A percentile compares a stretch with the other conserved stretches of the same genome.
phyloP scores from a whole-genome alignment of 2,888 invertebrate species.

The Gonocerus acuteangulatus region DNA sequence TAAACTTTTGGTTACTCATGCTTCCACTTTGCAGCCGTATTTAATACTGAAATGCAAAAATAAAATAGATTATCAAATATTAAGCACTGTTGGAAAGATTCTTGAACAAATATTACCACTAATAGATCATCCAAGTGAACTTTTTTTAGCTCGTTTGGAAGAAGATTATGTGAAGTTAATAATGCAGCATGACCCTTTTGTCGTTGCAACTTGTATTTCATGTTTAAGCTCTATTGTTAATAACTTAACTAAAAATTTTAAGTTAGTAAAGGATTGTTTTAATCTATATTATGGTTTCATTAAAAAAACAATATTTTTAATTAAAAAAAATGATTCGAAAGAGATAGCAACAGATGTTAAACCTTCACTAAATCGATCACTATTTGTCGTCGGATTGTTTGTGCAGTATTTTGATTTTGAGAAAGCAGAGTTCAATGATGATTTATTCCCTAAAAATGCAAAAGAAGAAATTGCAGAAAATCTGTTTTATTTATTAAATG shows the following conservation, averaged over 20 bases:
- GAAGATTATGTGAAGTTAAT: constrained; percentile 90
- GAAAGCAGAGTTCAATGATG: constrained; percentile 56
- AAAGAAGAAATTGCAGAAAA: constrained; percentile 81
- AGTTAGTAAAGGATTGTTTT: constrained; percentile 88
- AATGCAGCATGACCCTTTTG: constrained; percentile 75
- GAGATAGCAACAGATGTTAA: constrained; percentile 39
- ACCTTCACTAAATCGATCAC: constrained; percentile 71
- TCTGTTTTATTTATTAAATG: constrained; percentile 76
- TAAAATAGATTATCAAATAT: constrained; percentile 71
- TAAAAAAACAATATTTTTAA: not conserved
- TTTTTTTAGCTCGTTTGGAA: constrained; percentile 88
- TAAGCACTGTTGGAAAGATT: constrained; percentile 78
- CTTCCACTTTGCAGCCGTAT: constrained; percentile 89
- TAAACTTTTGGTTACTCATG: constrained; percentile 86
- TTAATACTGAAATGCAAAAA: constrained; percentile 85
- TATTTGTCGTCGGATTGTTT: constrained; percentile 88
- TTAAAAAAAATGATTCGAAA: not conserved
- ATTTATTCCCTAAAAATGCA: constrained; percentile 54
- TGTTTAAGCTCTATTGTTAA: constrained; percentile 52
- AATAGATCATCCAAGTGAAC: constrained; percentile 96
- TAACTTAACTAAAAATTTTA: constrained; percentile 81
- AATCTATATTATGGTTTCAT: constrained; percentile 65
- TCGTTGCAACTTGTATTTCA: constrained; percentile 84
- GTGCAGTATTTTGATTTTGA: constrained; percentile 90
- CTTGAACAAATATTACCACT: constrained; percentile 89